These are phyloP conservation scores for Phytoseiulus persimilis DNA, from an alignment of 2,888 invertebrate genomes.

Conservation along the genomic window DNA sequence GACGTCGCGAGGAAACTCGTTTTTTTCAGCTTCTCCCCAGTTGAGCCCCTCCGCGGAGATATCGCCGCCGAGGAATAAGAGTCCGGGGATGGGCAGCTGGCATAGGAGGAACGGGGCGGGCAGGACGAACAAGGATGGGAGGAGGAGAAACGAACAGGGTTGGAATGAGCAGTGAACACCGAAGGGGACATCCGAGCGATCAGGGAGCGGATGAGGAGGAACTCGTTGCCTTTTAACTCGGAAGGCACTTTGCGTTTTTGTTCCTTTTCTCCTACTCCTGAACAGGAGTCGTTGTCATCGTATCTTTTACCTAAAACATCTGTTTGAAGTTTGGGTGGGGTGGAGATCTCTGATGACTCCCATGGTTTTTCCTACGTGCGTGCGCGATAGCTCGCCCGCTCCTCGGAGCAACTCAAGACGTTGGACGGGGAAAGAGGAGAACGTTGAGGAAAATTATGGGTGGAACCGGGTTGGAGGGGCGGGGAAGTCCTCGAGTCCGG, in stretches of 20 bases:
- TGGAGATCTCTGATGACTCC: neutral
- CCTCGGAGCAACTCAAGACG: neutral
- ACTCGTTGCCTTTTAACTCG: neutral
- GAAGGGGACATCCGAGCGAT: neutral
- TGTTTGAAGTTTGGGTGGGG: slow-evolving; percentile 37
- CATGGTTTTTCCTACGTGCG: neutral
- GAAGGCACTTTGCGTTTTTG: neutral
- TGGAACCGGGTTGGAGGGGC: neutral
- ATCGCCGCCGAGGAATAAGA: neutral
- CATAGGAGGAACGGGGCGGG: neutral
- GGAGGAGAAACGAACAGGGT: neutral
- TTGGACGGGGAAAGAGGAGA: neutral
- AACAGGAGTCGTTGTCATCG: neutral
- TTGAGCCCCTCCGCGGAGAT: neutral
- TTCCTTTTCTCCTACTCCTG: neutral
- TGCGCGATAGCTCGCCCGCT: neutral
- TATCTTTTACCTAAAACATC: slow-evolving; percentile 13
- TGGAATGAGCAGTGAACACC: neutral
- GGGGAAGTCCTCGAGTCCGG: neutral
- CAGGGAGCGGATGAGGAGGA: neutral
- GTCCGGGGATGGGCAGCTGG: neutral
- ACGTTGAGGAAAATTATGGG: neutral
- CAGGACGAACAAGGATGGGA: neutral
- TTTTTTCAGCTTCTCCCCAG: neutral
- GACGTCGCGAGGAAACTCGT: neutral